Conservation (phyloP, 2,797 vertebrate genomes). For the Sebastes nivosus region DNA sequence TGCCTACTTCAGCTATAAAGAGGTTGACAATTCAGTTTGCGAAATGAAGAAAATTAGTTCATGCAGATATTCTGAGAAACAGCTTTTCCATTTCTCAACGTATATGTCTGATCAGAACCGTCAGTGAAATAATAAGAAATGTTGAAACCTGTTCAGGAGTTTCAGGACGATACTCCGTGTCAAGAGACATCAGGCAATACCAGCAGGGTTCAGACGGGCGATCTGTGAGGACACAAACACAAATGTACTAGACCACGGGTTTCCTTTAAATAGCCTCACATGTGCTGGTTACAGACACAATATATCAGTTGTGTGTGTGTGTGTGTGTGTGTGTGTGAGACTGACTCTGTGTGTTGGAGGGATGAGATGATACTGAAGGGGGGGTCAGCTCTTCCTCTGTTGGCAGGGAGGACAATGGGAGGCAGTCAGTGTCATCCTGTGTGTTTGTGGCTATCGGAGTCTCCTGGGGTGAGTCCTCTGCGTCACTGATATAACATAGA, state of each 20-base stretch:
- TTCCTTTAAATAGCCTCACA: not conserved
- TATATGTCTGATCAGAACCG: not conserved
- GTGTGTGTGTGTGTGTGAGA: not conserved
- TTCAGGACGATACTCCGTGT: constrained; percentile 70
- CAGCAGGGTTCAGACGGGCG: constrained; percentile 71
- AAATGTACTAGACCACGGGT: not conserved
- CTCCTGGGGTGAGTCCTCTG: constrained; percentile 40
- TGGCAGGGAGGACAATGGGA: constrained; percentile 40
- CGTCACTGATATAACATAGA: constrained; percentile 6
- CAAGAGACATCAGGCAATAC: constrained; percentile 81
- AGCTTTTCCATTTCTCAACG: not conserved
- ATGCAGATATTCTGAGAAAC: not conserved
- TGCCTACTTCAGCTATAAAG: not conserved
- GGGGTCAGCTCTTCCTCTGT: constrained; percentile 38
- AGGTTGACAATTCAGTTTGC: not conserved
- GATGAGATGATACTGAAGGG: constrained; percentile 41
- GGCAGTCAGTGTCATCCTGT: constrained; percentile 33
- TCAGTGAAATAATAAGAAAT: not conserved
- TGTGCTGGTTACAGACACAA: not conserved
- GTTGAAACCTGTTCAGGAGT: constrained; percentile 72
- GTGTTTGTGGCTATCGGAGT: constrained; percentile 24
- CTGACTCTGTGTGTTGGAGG: constrained; percentile 51
- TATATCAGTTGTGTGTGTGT: not conserved
- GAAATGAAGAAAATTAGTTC: not conserved
- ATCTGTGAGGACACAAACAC: constrained; percentile 57